Conservation (phyloP, 1,140 invertebrate genomes). For the Spodoptera frugiperda region DNA sequence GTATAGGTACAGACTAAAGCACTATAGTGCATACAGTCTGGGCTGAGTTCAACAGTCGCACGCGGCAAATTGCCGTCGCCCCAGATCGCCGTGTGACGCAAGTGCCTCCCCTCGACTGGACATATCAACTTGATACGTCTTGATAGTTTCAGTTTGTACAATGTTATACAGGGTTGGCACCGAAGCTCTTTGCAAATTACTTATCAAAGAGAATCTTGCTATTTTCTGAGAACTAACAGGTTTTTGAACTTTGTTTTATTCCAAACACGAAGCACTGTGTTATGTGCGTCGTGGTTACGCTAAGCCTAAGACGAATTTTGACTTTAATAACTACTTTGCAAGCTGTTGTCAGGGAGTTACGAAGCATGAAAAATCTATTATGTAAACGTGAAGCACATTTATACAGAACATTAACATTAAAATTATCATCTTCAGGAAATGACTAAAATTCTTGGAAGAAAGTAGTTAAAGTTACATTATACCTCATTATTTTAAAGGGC, state of each 20-base stretch:
- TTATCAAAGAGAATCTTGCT: not conserved
- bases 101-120: not conserved
- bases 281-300: not conserved
- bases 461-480: too few species aligned
- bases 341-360: too few species aligned
- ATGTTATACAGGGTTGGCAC: not conserved
- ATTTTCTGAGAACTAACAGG: too few species aligned
- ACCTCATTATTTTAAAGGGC: not conserved
- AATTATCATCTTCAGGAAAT: too few species aligned
- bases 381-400: too few species aligned
- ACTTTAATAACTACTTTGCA: too few species aligned
- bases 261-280: not conserved
- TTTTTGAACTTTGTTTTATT: not conserved
- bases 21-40: slow-evolving; percentile 11
- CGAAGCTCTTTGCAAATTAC: not conserved
- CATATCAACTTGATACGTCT: slow-evolving; percentile 1
- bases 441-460: too few species aligned
- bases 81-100: slow-evolving; percentile 46
- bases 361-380: too few species aligned
- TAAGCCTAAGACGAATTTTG: too few species aligned
- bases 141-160: slow-evolving; percentile 3
- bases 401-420: too few species aligned
- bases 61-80: slow-evolving; percentile 45
- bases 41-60: slow-evolving; percentile 48
- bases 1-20: not conserved